These are phyloP conservation scores for Heliconius himera DNA, from an alignment of 1,140 invertebrate species.

Conservation along the genomic window DNA sequence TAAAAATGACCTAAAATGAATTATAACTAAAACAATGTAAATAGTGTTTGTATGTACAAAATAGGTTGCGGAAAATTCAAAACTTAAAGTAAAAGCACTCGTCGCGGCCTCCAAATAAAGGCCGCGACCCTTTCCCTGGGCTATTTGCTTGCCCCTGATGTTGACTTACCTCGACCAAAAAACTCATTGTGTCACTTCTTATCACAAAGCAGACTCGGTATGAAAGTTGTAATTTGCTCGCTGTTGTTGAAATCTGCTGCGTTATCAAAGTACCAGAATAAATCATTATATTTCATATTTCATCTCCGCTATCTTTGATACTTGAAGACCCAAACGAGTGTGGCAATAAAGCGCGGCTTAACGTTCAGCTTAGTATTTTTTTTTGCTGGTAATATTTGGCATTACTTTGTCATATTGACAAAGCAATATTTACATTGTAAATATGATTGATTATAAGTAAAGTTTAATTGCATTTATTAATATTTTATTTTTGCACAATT, in stretches of 20 bases:
- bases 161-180: constrained; percentile 67
- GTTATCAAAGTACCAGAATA: constrained; percentile 38
- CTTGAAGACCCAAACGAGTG: constrained; percentile 11
- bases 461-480: no score
- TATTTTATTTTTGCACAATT: background rate
- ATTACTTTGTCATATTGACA: background rate
- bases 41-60: constrained; percentile 29
- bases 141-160: constrained; percentile 67
- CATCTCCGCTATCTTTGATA: constrained; percentile 18
- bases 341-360: constrained; percentile 26
- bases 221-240: constrained; percentile 40
- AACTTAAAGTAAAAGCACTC: constrained; percentile 50
- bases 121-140: constrained; percentile 69
- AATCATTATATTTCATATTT: constrained; percentile 36
- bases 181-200: constrained; percentile 68
- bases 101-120: constrained; percentile 63
- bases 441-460: background rate
- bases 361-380: constrained; percentile 20
- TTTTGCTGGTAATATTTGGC: background rate
- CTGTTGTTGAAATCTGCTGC: constrained; percentile 33
- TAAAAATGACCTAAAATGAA: background rate
- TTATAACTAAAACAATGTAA: constrained; percentile 11
- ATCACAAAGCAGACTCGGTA: constrained; percentile 40
- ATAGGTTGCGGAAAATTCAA: constrained; percentile 44
- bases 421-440: background rate